These are phyloP conservation scores for Trididemnum clinides DNA, from an alignment of 23 tunicate species.

Conservation along the genomic window DNA sequence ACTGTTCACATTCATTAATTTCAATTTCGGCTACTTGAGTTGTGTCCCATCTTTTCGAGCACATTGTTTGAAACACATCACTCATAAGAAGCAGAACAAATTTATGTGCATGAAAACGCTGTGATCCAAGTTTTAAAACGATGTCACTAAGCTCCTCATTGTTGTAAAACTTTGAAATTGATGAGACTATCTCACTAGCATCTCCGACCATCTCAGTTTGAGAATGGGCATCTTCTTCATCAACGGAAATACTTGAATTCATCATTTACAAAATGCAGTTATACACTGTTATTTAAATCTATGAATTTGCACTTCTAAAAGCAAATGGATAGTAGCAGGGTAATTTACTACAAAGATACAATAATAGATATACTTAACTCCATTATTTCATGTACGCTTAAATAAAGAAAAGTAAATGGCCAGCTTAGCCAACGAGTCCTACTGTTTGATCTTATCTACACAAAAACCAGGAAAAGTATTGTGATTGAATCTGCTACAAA, in stretches of 20 bases:
- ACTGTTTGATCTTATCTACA: too few species aligned
- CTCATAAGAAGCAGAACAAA: conserved; percentile 88
- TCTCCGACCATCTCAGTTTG: conserved; percentile 39
- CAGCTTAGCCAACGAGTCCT: too few species aligned
- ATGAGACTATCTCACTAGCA: conserved; percentile 19
- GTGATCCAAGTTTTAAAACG: conserved; percentile 56
- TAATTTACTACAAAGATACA: too few species aligned
- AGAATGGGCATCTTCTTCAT: not conserved
- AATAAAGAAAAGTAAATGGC: too few species aligned
- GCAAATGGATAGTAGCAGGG: too few species aligned
- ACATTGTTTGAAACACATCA: conserved; percentile 91
- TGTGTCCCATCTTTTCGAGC: conserved; percentile 85
- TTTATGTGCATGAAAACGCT: conserved; percentile 69
- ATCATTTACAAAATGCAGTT: not conserved
- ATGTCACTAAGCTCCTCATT: conserved; percentile 89
- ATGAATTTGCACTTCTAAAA: too few species aligned
- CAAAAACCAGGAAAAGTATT: too few species aligned
- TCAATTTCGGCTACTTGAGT: conserved; percentile 55
- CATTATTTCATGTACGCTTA: too few species aligned
- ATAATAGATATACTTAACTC: too few species aligned
- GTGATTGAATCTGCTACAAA: too few species aligned
- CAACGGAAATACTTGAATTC: not conserved
- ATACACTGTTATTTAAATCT: too few species aligned
- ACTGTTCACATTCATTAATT: conserved; percentile 79
- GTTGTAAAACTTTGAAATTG: conserved; percentile 65